Base-by-base conservation (phyloP, 2,113 vertebrate species). In the Turdus rufiventris region DNA sequence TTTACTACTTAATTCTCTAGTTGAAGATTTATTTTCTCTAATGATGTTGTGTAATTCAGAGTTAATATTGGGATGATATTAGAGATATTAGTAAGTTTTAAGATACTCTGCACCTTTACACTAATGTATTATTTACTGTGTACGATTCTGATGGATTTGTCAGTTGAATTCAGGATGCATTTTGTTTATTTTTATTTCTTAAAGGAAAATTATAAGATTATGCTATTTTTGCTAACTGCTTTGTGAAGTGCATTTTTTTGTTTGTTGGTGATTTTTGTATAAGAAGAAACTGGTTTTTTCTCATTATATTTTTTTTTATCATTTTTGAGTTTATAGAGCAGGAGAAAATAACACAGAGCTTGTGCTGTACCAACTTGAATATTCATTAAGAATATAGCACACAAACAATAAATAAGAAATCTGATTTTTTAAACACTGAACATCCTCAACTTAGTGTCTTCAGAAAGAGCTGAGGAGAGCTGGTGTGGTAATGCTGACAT, bases 1-100 rank as follows among this genome's bases (percentile, higher is more conserved):
- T 88, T 95, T 80, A 40, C 48, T 87, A 26, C 20, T 65, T 86
- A 53, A 67, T 84, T 95, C 74, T 33, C 12, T 84, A 78, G 34
- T 50, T 93, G 58, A 91, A 91, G 34, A 47, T 74, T 62, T 96
- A 77, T 94, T 93, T 80, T 93, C 70, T 91, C 31, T 67, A 66
- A 81, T 89, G 50, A 54, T 71, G 14, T 56, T 88, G n/a, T 76
- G 26, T 91, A 85, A 85, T 53, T 72, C 34, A 85, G 82, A 89
- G 62, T 71, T 87, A 77, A 89, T 90, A 83, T 50, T 56, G 56
- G 56, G 56, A 70, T 75, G 12, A 28, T 76, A 47, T 70, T 70
- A 76, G 71, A 77, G 82, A 38, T 92, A 71, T n/a, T 92, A 72
- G 60, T 58, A 83, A 56, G 38, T 18, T 93, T 95, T 84, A 83